These are phyloP conservation scores for Alectoris magna DNA, from an alignment of 2,797 vertebrate genomes.

Conservation along the genomic window DNA sequence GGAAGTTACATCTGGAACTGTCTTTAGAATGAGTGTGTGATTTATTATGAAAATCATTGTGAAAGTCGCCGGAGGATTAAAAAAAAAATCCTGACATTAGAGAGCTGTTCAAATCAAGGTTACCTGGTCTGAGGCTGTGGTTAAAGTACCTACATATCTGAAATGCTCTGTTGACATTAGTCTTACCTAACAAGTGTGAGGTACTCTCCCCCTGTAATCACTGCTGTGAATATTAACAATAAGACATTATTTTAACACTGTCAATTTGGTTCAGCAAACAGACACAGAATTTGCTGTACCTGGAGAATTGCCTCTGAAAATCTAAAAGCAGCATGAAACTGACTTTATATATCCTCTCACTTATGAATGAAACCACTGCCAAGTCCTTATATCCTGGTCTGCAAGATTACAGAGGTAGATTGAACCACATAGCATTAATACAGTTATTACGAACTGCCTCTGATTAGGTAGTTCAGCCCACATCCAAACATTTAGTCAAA, in stretches of 20 bases:
- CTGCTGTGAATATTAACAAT: slow-evolving; percentile 30
- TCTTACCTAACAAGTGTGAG: slow-evolving; percentile 20
- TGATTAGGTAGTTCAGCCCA: slow-evolving; percentile 22
- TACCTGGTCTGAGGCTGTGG: slow-evolving; percentile 10
- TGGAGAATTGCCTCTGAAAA: slow-evolving; percentile 13
- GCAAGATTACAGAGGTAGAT: slow-evolving; percentile 12
- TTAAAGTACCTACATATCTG: background rate
- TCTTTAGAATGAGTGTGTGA: slow-evolving; percentile 28
- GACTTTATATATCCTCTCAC: slow-evolving; percentile 5
- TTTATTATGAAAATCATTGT: slow-evolving; percentile 5
- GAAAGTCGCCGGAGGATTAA: slow-evolving; percentile 37
- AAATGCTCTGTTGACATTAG: background rate
- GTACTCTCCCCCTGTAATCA: slow-evolving; percentile 6
- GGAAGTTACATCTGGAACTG: background rate
- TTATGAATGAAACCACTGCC: background rate
- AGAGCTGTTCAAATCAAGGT: slow-evolving; percentile 16
- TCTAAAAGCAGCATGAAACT: background rate
- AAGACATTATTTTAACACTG: slow-evolving; percentile 4
- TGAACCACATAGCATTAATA: background rate
- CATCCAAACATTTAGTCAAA: slow-evolving; percentile 50
- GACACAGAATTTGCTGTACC: slow-evolving; percentile 16
- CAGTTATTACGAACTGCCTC: background rate
- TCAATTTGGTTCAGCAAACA: background rate
- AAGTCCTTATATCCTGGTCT: slow-evolving; percentile 22
- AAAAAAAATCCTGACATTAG: slow-evolving; percentile 5